Evolutionary conservation across 2,797 vertebrate species (phyloP), one percentile per base, ranked within the genome.

Genomic region (Anabacerthia variegaticeps): DNA sequence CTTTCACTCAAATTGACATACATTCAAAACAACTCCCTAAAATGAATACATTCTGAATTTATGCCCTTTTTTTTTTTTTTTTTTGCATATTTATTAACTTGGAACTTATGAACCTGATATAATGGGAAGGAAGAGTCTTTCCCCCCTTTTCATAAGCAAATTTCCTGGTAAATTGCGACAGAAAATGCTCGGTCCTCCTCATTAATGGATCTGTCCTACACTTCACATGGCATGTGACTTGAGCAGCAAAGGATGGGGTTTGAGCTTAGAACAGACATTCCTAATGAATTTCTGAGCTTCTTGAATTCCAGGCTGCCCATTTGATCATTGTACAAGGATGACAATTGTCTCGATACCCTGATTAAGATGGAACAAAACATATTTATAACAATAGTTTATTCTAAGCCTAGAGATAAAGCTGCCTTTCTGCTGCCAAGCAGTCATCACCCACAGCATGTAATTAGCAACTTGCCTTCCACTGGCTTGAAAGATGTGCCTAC

Each of bases 1-100:
- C 80, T 93, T 93, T 95, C 91, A 96, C 80, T 96, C 96, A 93
- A 95, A 94, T 72, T 96, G 93, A 96, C 72, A 71, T 74, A 52
- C 32, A 93, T 96, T 95, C 85, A 94, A 93, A 97, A 71, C 73
- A 96, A 44, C 69, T 83, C 91, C 93, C 63, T 93, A 93, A 95
- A 95, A 96, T 93, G 41, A 96, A 95, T 90, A 85, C 43, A 77
- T 81, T 94, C 73, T 88, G 83, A 93, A 65, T 91, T 68, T 85
- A 1, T 56, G 63, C 74, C 58, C 21, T 52, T 52, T n/a, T n/a
- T n/a, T n/a, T 76, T 5, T 43, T 54, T 93, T 88, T 44, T 68
- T 79, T 37, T 49, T 26, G 48, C 92, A 80, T 96, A 96, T 93
- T 94, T 96, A 96, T 95, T 94, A 89, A 95, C 89, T 76, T 90